Base-by-base conservation (phyloP, 2,797 vertebrate genomes). In the Sphenodon punctatus region DNA sequence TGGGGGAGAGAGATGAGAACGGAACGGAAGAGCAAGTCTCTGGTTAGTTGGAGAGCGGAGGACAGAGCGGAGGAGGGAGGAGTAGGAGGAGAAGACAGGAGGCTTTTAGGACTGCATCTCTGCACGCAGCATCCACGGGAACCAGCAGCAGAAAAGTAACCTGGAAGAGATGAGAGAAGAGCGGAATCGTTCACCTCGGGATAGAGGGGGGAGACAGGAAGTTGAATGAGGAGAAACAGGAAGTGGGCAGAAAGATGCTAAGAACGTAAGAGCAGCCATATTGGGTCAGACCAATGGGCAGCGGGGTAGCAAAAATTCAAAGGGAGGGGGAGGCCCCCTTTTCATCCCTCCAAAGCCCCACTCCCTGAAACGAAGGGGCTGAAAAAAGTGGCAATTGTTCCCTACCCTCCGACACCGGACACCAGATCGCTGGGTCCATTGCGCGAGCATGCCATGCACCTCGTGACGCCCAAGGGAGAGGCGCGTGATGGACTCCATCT, bases 121-220 rank as follows among this genome's bases (percentile, higher is more conserved):
- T 1, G 98, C 96, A 36, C 97, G 97, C 64, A 98, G 96, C 97
- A 98, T 98, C 98, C 98, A 98, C 8, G 97, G 98, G 82, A 98
- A 98, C 98, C 98, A 98, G 89, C 98, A 98, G 93, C 98, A 98
- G 94, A 98, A 98, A 84, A 98, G 96, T 93, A 98, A 96, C 96
- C 98, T 98, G 95, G 63, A 49, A 83, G 56, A 77, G 56, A 92
- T 34, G 49, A 64, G 17, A 84, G 27, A 67, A 55, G 19, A 2
- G 30, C 27, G 23, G 68, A 42, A 75, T 9, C 7, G 3, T 4
- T 20, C 38, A 6, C 23, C 27, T 58, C 38, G 14, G 22, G 17
- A 11, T 17, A 49, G 38, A 34, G 46, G 19, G 53, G 19, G 25
- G 34, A 32, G 64, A 20, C 6, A 30, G n/a, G 39, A 59, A 63